These are phyloP conservation scores for Rhinatrema bivittatum DNA, from an alignment of 2,797 vertebrate genomes.

Conservation along the genomic window DNA sequence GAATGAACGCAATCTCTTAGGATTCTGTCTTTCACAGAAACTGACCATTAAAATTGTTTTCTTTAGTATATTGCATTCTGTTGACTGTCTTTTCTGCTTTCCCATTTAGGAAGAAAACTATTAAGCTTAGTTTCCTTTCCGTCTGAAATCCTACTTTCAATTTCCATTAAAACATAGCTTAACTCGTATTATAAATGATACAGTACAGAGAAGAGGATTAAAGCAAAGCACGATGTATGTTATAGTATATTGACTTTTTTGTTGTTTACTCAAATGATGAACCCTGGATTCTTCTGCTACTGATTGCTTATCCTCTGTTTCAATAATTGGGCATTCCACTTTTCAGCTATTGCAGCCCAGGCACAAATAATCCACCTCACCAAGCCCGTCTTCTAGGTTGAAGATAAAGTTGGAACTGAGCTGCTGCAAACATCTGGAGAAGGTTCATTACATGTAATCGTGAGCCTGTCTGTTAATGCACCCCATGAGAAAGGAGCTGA, in stretches of 20 bases:
- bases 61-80: slow-evolving; percentile 49
- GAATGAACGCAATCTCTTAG: too few species aligned
- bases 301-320: slow-evolving; percentile 22
- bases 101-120: slow-evolving; percentile 33
- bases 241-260: slow-evolving; percentile 34
- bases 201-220: slow-evolving; percentile 56
- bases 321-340: slow-evolving; percentile 41
- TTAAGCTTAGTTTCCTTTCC: slow-evolving; percentile 33
- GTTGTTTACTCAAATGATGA: slow-evolving; percentile 41
- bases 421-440: slow-evolving; percentile 85
- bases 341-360: slow-evolving; percentile 30
- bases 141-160: slow-evolving; percentile 59
- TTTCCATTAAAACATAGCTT: slow-evolving; percentile 61
- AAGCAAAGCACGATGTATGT: slow-evolving; percentile 30
- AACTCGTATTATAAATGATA: slow-evolving; percentile 61
- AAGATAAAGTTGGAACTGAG: slow-evolving; percentile 61
- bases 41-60: slow-evolving; percentile 54
- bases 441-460: slow-evolving; percentile 81
- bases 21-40: slow-evolving; percentile 56
- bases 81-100: slow-evolving; percentile 33
- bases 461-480: slow-evolving; percentile 77
- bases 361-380: slow-evolving; percentile 55
- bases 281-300: slow-evolving; percentile 12
- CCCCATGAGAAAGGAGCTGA: slow-evolving; percentile 74
- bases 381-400: slow-evolving; percentile 46